Conservation (phyloP, 2,888 invertebrate genomes). For the Agrypnus murinus region DNA sequence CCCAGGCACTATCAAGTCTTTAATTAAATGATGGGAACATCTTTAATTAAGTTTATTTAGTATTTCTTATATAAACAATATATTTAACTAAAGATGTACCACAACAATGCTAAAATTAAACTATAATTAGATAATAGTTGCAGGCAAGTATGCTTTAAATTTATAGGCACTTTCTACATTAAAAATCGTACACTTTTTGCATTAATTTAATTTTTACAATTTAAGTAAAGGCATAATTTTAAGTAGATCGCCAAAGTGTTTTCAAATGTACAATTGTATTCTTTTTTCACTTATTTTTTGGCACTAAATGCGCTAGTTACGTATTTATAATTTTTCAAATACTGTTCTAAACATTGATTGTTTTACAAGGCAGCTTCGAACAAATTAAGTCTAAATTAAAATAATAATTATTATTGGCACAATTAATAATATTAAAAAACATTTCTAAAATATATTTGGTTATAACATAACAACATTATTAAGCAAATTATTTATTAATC, state of each 20-base stretch:
- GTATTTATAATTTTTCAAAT: slow-evolving; percentile 37
- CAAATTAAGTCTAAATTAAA: slow-evolving; percentile 59
- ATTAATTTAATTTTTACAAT: neutral
- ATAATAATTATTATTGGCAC: slow-evolving; percentile 62
- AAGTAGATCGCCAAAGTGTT: slow-evolving; percentile 25
- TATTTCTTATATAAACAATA: too few relatives aligned
- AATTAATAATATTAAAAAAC: slow-evolving; percentile 45
- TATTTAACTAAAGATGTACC: neutral
- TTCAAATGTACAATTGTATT: neutral
- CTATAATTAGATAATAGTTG: slow-evolving; percentile 5
- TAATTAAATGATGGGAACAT: slow-evolving; percentile 29
- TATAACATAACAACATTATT: slow-evolving; percentile 56
- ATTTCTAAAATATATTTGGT: slow-evolving; percentile 58
- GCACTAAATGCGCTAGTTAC: slow-evolving; percentile 43
- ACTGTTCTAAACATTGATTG: slow-evolving; percentile 23
- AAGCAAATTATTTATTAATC: slow-evolving; percentile 40
- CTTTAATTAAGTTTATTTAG: neutral
- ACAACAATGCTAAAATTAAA: slow-evolving; percentile 18
- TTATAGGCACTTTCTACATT: slow-evolving; percentile 44
- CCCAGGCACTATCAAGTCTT: slow-evolving; percentile 46
- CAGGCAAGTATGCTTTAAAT: slow-evolving; percentile 37
- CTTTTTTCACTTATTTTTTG: slow-evolving; percentile 34
- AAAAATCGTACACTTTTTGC: neutral
- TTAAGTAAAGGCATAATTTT: slow-evolving; percentile 13
- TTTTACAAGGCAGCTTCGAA: slow-evolving; percentile 20